phyloP scores from a whole-genome alignment of 2,113 vertebrate genomes.

The Psilopsiagon aymara region DNA sequence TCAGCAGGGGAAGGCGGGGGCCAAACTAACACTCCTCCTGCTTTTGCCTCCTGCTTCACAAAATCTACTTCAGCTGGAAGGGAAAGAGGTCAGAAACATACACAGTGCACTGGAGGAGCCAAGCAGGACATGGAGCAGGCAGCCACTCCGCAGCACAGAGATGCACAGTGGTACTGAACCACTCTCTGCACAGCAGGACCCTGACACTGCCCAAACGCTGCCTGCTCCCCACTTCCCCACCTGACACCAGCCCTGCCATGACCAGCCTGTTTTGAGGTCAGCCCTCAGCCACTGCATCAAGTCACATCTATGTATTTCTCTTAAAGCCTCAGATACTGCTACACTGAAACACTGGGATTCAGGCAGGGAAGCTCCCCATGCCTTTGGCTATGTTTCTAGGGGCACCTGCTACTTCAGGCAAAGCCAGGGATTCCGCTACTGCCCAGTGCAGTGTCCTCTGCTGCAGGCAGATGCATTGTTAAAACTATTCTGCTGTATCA shows the following conservation, averaged over 20 bases:
- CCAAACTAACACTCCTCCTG: not conserved
- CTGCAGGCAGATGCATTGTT: not conserved
- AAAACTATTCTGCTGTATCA: conserved; percentile 46
- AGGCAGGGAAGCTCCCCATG: not conserved
- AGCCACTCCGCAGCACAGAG: fast-evolving
- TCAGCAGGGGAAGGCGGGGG: not conserved
- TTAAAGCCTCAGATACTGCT: not conserved
- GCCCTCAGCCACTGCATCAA: fast-evolving
- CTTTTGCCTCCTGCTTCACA: not conserved
- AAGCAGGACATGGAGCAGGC: not conserved
- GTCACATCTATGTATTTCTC: not conserved
- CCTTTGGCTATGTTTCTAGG: not conserved
- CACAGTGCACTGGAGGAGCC: not conserved
- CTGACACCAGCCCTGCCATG: fast-evolving
- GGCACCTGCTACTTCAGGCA: not conserved
- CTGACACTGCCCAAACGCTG: not conserved
- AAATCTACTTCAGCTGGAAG: not conserved
- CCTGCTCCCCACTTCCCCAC: not conserved
- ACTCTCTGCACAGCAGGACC: not conserved
- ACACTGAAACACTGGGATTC: not conserved
- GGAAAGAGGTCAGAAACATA: not conserved
- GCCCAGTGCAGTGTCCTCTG: not conserved
- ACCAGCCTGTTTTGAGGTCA: not conserved
- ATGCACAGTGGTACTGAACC: fast-evolving
- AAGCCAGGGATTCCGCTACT: not conserved